A percentile compares a stretch with the other conserved stretches of the same genome.
Conservation (phyloP, 2,797 vertebrate species). For the Acanthis flammea region DNA sequence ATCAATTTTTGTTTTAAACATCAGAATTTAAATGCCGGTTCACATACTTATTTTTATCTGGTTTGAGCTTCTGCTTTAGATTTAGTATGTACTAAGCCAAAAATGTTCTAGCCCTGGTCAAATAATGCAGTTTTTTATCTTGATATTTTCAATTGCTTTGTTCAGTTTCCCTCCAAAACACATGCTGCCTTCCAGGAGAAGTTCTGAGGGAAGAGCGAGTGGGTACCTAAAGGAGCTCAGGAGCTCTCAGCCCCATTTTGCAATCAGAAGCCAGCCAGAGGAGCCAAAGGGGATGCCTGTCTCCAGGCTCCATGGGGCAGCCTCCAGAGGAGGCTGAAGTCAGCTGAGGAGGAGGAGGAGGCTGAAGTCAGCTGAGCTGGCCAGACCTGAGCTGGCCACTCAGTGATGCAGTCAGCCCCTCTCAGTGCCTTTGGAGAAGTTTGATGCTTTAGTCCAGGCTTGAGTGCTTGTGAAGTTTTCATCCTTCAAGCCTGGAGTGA, state of each 20-base stretch:
- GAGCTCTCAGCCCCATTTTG: background rate
- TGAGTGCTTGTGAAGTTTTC: background rate
- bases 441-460: background rate
- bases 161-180: background rate
- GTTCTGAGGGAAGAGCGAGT: background rate
- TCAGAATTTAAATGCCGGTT: background rate
- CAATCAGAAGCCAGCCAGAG: background rate
- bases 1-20: background rate
- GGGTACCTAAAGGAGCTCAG: background rate
- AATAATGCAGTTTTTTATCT: background rate
- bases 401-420: rapidly evolving
- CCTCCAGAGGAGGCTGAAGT: background rate
- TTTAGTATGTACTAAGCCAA: background rate
- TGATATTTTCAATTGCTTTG: background rate
- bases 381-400: background rate
- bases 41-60: background rate
- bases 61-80: background rate
- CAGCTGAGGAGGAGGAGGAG: background rate
- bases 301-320: rapidly evolving
- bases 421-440: background rate
- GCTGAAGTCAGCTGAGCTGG: background rate
- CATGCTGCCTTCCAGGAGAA: background rate
- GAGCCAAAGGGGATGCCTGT: rapidly evolving
- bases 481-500: background rate
- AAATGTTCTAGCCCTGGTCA: background rate